Conservation (phyloP, 2,113 vertebrate genomes). For the Gambusia holbrooki region DNA sequence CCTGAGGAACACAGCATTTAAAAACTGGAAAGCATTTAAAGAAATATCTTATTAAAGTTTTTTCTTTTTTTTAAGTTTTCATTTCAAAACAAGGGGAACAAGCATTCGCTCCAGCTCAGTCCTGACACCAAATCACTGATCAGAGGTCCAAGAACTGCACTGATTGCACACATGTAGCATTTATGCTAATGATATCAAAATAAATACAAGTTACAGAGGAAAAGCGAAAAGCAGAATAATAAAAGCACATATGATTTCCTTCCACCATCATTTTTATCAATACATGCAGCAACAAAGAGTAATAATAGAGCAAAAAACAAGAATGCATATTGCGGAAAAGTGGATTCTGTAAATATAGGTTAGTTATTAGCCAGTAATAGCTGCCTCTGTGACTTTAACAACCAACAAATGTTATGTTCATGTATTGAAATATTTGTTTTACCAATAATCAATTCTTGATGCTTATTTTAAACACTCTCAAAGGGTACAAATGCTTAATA, state of each 20-base stretch:
- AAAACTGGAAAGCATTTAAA: slow-evolving; percentile 72
- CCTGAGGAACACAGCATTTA: slow-evolving; percentile 75
- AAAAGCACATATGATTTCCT: slow-evolving; percentile 11
- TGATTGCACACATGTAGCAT: slow-evolving; percentile 24
- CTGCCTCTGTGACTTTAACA: slow-evolving; percentile 73
- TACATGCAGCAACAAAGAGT: slow-evolving; percentile 37
- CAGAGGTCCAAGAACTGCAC: slow-evolving; percentile 53
- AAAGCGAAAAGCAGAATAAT: slow-evolving; percentile 21
- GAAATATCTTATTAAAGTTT: slow-evolving; percentile 28
- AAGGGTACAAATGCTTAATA: slow-evolving; percentile 19
- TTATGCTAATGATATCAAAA: slow-evolving; percentile 32
- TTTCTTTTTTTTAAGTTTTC: slow-evolving; percentile 49
- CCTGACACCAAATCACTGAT: slow-evolving; percentile 65
- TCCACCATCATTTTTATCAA: slow-evolving; percentile 25
- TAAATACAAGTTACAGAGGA: slow-evolving; percentile 38
- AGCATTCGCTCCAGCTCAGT: slow-evolving; percentile 61
- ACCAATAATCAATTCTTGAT: background rate
- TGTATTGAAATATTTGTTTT: background rate
- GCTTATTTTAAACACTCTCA: background rate
- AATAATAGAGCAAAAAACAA: slow-evolving; percentile 42
- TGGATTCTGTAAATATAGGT: slow-evolving; percentile 62
- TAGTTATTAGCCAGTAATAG: slow-evolving; percentile 69
- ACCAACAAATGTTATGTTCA: slow-evolving; percentile 27
- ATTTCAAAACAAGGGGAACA: slow-evolving; percentile 76
- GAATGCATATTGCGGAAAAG: slow-evolving; percentile 45